Evolutionary conservation across 2,888 invertebrate genomes (phyloP).

Genomic region (Leptodirus hochenwartii): DNA sequence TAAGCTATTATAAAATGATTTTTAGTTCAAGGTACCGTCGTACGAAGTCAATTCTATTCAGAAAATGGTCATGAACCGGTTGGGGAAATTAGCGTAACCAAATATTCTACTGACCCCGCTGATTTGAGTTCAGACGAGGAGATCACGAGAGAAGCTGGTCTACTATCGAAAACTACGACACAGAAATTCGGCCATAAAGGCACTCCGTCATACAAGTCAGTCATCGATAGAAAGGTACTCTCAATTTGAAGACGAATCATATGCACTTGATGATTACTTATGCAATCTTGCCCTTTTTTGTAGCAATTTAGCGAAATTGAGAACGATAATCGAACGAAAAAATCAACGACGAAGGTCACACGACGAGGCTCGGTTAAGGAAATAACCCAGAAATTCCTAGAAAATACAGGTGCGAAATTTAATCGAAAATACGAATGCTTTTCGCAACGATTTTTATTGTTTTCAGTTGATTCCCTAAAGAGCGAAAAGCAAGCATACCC

Average conservation of each 20-base stretch:
- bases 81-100: slow-evolving; percentile 48
- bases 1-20: slow-evolving; percentile 9
- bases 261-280: no score
- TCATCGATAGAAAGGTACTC: slow-evolving; percentile 16
- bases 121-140: slow-evolving; percentile 24
- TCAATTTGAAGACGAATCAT: no score
- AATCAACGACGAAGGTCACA: slow-evolving; percentile 26
- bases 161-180: slow-evolving; percentile 25
- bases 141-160: slow-evolving; percentile 14
- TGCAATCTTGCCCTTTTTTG: no score
- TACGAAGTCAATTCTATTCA: slow-evolving; percentile 47
- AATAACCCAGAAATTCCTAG: slow-evolving; percentile 61
- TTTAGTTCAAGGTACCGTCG: slow-evolving; percentile 53
- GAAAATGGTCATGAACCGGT: slow-evolving; percentile 50
- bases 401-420: slow-evolving; percentile 42
- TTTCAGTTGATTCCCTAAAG: slow-evolving; percentile 34
- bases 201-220: slow-evolving; percentile 20
- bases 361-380: slow-evolving; percentile 60
- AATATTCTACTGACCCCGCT: slow-evolving; percentile 47
- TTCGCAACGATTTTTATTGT: no score
- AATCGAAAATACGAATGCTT: no score
- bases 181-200: slow-evolving; percentile 26
- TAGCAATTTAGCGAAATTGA: no score
- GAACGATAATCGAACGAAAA: slow-evolving; percentile 12
- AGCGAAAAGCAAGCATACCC: slow-evolving; percentile 38